Evolutionary conservation across 2,113 vertebrate species (phyloP), one percentile per base, ranked within the genome.

Genomic region (Probosciger aterrimus): DNA sequence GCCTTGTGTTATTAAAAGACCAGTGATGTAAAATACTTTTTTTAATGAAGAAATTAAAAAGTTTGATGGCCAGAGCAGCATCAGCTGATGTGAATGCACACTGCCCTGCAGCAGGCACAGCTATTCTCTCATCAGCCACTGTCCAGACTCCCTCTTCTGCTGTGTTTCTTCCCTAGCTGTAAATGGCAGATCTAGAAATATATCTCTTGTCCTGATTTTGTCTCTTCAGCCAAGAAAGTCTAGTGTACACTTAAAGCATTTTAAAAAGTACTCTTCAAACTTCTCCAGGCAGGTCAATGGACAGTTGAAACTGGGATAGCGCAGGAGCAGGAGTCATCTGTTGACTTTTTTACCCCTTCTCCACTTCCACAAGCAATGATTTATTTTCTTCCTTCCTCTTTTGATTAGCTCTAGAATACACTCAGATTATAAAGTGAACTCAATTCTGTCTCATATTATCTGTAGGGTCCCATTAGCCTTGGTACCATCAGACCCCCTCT

Each of bases 311-410:
- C 77, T 30, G 28, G 28, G 71, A 87, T 90, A 67, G 94, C 70
- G 62, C 31, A 70, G 49, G 81, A 93, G 46, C 41, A 67, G 55
- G 86, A 95, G 62, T 95, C 70, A 84, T 89, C 41, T 65, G 52
- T 59, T 78, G 71, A 75, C 69, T 59, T 46, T 67, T 4, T 10
- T 5, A 6, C 22, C 46, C 7, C 19, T 33, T 33, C 55, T 78
- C 47, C 37, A 47, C 77, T 89, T 81, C 73, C 79, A 31, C 53
- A 79, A 76, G 59, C 30, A 91, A 62, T 65, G 69, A 79, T 93
- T 93, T 96, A 90, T 93, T 96, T 95, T 92, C 62, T 70, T 88
- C 65, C 70, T 91, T 87, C 87, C 87, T 77, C 90, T 88, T 84
- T 92, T 86, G 86, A 86, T 96, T 93, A 93, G 73, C 70, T 93